Conservation (phyloP, 53 echinoderm and acorn worm genomes). For the Astropecten irregularis region DNA sequence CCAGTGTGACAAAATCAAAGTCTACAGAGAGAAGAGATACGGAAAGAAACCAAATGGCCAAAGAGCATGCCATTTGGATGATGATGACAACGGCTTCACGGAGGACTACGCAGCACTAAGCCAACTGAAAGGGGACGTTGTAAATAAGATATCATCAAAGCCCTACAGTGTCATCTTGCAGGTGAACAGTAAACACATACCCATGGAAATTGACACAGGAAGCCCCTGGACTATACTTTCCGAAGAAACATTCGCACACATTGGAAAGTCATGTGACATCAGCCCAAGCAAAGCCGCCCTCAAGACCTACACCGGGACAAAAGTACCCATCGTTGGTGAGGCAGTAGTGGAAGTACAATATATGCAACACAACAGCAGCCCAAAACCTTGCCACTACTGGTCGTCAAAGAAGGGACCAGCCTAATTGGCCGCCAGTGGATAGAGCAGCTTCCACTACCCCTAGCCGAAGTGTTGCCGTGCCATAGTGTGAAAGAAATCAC, state of each 20-base stretch:
- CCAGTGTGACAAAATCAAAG: constrained; percentile 59
- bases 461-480: neutral
- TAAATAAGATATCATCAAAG: neutral
- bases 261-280: neutral
- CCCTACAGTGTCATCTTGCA: neutral
- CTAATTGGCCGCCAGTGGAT: constrained; percentile 72
- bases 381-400: constrained; percentile 25
- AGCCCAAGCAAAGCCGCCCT: neutral
- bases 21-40: neutral
- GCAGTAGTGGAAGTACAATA: constrained; percentile 35
- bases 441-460: neutral
- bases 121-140: constrained; percentile 22
- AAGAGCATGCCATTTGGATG: constrained; percentile 19
- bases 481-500: neutral
- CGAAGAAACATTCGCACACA: neutral
- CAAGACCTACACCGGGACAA: constrained; percentile 43
- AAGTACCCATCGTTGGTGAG: constrained; percentile 35
- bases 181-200: neutral
- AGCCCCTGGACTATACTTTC: constrained; percentile 2
- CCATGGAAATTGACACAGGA: too few relatives aligned
- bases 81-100: neutral
- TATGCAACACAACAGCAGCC: neutral
- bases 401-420: constrained; percentile 53
- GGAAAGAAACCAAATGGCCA: neutral
- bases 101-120: constrained; percentile 13